Conservation (phyloP, 2,797 vertebrate genomes). For the Taenioides sp. region DNA sequence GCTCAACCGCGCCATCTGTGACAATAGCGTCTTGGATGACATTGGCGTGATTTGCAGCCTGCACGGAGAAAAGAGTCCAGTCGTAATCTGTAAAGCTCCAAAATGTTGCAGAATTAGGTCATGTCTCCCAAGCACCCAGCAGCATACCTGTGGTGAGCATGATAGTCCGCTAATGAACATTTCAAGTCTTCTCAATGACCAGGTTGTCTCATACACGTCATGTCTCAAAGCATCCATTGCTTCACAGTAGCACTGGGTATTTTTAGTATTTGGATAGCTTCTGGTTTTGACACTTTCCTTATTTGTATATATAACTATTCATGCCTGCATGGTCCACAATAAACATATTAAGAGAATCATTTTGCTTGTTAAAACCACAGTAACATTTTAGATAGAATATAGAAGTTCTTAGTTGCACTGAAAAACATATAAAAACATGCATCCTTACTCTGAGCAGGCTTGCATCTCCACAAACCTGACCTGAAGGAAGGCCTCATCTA, state of each 20-base stretch:
- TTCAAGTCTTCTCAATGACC: constrained; percentile 46
- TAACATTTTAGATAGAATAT: too few species aligned
- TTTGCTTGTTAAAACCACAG: too few species aligned
- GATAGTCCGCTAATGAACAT: constrained; percentile 65
- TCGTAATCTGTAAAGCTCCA: constrained; percentile 44
- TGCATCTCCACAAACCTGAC: too few species aligned
- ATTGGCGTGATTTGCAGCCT: constrained; percentile 49
- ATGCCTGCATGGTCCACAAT: background rate
- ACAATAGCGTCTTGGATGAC: constrained; percentile 53
- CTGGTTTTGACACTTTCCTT: constrained; percentile 1
- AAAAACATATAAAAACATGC: too few species aligned
- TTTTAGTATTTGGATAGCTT: background rate
- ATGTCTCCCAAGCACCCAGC: constrained; percentile 63
- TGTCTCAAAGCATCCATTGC: constrained; percentile 56
- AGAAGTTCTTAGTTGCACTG: too few species aligned
- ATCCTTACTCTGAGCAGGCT: too few species aligned
- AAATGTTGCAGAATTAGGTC: constrained; percentile 62
- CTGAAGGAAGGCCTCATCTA: too few species aligned
- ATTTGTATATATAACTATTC: background rate
- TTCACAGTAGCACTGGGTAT: constrained; percentile 22
- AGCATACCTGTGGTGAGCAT: constrained; percentile 64
- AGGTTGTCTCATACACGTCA: constrained; percentile 58
- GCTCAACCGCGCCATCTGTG: constrained; percentile 40
- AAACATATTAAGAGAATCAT: too few species aligned
- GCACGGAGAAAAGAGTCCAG: constrained; percentile 15